Conservation (phyloP, 1,140 invertebrate species). For the Agrypnia vestita region DNA sequence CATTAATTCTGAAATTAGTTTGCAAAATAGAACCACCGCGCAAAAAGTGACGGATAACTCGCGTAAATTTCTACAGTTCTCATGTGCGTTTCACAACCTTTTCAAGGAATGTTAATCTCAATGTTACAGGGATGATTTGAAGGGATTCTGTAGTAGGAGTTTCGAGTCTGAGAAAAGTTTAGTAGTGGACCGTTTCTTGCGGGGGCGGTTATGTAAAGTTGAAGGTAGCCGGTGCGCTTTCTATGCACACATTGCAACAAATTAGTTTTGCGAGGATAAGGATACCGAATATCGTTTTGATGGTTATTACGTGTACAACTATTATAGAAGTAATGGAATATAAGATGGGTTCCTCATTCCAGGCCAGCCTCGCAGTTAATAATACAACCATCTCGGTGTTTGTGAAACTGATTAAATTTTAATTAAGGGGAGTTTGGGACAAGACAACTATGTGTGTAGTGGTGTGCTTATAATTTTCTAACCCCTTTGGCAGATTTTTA, state of each 20-base stretch:
- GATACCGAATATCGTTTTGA: conserved; percentile 63
- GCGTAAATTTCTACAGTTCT: background rate
- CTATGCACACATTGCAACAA: conserved; percentile 75
- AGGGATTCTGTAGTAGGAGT: background rate
- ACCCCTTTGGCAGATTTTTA: too few species aligned
- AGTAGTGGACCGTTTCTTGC: conserved; percentile 49
- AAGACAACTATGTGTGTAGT: background rate
- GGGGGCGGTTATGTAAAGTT: conserved; percentile 57
- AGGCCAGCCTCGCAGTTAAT: conserved; percentile 23
- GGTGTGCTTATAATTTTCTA: background rate
- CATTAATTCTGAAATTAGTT: background rate
- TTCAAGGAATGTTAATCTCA: too few species aligned
- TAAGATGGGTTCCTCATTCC: conserved; percentile 31
- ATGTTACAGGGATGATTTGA: background rate
- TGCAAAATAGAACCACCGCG: background rate
- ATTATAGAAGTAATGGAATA: conserved; percentile 66
- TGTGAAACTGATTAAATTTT: conserved; percentile 29
- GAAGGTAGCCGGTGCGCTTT: conserved; percentile 48
- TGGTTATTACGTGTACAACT: conserved; percentile 63
- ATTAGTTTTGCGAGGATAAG: conserved; percentile 69
- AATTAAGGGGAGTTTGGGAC: conserved; percentile 2
- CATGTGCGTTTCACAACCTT: too few species aligned
- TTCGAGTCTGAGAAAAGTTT: conserved; percentile 53
- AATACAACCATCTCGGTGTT: conserved; percentile 11
- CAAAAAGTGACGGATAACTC: background rate